A percentile compares a stretch with the other conserved stretches of the same genome.
These are phyloP conservation scores for Microplitis demolitor DNA, from an alignment of 1,140 invertebrate species.

Conservation along the genomic window DNA sequence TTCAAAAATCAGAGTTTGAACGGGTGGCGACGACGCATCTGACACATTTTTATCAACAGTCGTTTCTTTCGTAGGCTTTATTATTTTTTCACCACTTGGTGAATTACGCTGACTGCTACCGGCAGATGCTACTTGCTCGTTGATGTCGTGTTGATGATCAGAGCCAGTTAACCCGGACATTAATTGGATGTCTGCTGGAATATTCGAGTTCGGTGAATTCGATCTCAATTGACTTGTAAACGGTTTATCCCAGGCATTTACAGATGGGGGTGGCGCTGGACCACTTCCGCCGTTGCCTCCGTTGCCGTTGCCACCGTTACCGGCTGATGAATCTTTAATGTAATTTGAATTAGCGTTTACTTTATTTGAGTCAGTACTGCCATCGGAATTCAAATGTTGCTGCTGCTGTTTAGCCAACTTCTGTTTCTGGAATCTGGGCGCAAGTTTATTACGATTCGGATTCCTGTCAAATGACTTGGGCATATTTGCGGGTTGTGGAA, in stretches of 20 bases:
- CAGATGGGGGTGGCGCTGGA: constrained; percentile 69
- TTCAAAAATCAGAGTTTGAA: constrained; percentile 90
- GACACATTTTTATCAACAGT: constrained; percentile 64
- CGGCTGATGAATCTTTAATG: constrained; percentile 51
- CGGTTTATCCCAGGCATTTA: constrained; percentile 87
- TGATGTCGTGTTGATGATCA: constrained; percentile 46
- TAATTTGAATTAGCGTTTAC: constrained; percentile 48
- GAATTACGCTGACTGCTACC: constrained; percentile 66
- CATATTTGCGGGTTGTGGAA: constrained; percentile 58
- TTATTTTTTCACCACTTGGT: constrained; percentile 55
- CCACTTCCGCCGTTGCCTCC: constrained; percentile 45
- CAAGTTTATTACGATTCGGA: constrained; percentile 65
- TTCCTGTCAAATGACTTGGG: constrained; percentile 66
- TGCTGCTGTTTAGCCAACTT: constrained; percentile 64
- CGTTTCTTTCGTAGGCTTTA: constrained; percentile 47
- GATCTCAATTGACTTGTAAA: constrained; percentile 69
- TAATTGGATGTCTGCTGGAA: constrained; percentile 49
- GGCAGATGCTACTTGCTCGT: constrained; percentile 43
- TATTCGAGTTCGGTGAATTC: constrained; percentile 54
- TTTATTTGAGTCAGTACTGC: constrained; percentile 47
- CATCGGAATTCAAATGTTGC: constrained; percentile 48
- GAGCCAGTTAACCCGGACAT: constrained; percentile 44
- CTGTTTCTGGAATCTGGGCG: constrained; percentile 83
- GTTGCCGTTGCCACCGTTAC: no score
- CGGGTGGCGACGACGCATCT: constrained; percentile 77